phyloP scores from a whole-genome alignment of 2,797 vertebrate species.

The Borostomias antarcticus region DNA sequence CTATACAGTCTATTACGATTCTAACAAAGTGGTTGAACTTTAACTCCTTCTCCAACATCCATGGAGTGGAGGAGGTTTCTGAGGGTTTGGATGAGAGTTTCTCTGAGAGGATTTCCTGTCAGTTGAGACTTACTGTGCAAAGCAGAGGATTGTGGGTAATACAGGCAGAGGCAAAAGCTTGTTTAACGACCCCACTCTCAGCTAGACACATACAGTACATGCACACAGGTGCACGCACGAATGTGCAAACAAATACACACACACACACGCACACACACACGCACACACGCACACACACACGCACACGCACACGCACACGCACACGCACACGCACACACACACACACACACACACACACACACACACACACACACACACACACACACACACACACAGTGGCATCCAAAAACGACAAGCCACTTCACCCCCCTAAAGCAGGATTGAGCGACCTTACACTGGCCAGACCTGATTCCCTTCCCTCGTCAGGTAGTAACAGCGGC shows the following conservation, averaged over 20 bases:
- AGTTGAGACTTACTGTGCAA: conserved; percentile 24
- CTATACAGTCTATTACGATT: not conserved
- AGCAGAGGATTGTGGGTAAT: conserved; percentile 13
- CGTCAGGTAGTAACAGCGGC: conserved; percentile 13
- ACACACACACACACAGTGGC: not conserved
- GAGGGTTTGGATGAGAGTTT: conserved; percentile 14
- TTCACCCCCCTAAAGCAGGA: conserved; percentile 12
- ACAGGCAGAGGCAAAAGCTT: conserved; percentile 14
- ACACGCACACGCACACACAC: too few relatives aligned
- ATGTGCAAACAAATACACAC: too few relatives aligned
- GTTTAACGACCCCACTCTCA: conserved; percentile 1
- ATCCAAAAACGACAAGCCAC: conserved; percentile 31
- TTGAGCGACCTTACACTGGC: not conserved
- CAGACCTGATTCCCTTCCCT: conserved; percentile 24
- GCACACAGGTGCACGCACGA: too few relatives aligned
- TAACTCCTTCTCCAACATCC: not conserved
- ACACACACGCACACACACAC: too few relatives aligned
- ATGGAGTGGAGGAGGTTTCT: conserved; percentile 2
- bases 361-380: not conserved
- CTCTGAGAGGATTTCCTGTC: conserved; percentile 22
- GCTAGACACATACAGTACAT: too few relatives aligned
- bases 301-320: too few relatives aligned
- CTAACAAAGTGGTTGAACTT: not conserved
- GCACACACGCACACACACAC: too few relatives aligned
- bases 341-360: not conserved